These are phyloP conservation scores for Procambarus virginalis DNA, from an alignment of 1,140 invertebrate genomes.

Conservation along the genomic window DNA sequence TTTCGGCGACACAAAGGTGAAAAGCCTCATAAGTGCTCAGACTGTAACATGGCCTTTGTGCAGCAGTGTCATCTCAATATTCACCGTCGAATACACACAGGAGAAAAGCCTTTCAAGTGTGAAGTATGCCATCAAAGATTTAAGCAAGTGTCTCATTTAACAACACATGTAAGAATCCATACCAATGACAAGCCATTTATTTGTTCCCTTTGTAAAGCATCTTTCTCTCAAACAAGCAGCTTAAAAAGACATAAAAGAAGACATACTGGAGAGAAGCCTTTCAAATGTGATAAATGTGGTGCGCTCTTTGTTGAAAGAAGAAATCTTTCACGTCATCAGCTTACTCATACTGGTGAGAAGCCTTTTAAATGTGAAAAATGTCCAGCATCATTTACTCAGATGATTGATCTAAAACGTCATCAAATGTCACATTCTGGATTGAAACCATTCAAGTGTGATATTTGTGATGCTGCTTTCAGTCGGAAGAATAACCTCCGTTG, in stretches of 20 bases:
- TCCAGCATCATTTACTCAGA: slow-evolving; percentile 55
- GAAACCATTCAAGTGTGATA: slow-evolving; percentile 57
- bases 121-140: slow-evolving; percentile 47
- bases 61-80: slow-evolving; percentile 56
- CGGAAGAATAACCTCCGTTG: slow-evolving; percentile 56
- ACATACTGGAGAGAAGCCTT: slow-evolving; percentile 58
- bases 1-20: slow-evolving; percentile 52
- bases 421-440: slow-evolving; percentile 54
- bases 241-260: slow-evolving; percentile 54
- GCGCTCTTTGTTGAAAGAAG: slow-evolving; percentile 55
- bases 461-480: slow-evolving; percentile 60
- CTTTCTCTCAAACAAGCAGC: slow-evolving; percentile 59
- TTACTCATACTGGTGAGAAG: slow-evolving; percentile 56
- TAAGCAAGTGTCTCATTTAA: slow-evolving; percentile 53
- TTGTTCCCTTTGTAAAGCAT: slow-evolving; percentile 41
- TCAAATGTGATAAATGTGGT: slow-evolving; percentile 52
- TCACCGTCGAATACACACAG: slow-evolving; percentile 56
- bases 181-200: slow-evolving; percentile 57
- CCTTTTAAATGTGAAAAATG: slow-evolving; percentile 59
- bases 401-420: slow-evolving; percentile 60
- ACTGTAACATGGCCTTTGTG: slow-evolving; percentile 60
- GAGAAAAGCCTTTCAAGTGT: slow-evolving; percentile 57
- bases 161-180: slow-evolving; percentile 51
- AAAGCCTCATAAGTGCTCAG: slow-evolving; percentile 45
- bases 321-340: slow-evolving; percentile 50